Conservation (phyloP, 2,888 invertebrate species). For the Archips crataeganus region DNA sequence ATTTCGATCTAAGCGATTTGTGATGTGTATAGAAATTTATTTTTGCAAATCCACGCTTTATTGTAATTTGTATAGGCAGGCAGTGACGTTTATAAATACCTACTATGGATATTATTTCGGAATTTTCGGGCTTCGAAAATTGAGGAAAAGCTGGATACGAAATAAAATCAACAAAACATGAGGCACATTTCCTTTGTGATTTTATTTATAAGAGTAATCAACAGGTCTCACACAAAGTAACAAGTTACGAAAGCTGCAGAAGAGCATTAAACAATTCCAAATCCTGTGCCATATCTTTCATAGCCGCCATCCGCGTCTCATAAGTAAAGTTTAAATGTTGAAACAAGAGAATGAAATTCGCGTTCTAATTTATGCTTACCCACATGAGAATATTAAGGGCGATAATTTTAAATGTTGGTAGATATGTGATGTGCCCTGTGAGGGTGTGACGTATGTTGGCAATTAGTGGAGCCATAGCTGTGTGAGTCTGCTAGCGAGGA, state of each 20-base stretch:
- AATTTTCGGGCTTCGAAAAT: not conserved
- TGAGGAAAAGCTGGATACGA: conserved; percentile 1
- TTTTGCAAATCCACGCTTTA: conserved; percentile 2
- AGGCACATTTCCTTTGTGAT: conserved; percentile 27
- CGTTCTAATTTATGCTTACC: conserved; percentile 72
- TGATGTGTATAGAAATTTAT: not conserved
- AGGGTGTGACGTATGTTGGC: conserved; percentile 67
- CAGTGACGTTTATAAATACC: not conserved
- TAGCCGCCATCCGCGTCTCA: conserved; percentile 55
- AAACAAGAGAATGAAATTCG: conserved; percentile 69
- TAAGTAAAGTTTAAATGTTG: conserved; percentile 69
- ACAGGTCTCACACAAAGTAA: conserved; percentile 38
- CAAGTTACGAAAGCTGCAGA: conserved; percentile 35
- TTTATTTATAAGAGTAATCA: conserved; percentile 40
- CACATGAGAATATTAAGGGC: conserved; percentile 63
- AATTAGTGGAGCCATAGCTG: conserved; percentile 61
- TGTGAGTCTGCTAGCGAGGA: conserved; percentile 1
- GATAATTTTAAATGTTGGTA: conserved; percentile 47
- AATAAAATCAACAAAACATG: conserved; percentile 19
- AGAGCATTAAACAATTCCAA: conserved; percentile 40
- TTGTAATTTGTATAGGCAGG: not conserved
- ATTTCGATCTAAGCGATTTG: not conserved
- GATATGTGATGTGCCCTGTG: conserved; percentile 47
- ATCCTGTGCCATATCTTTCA: conserved; percentile 38
- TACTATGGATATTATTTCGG: not conserved